These are phyloP conservation scores for Heteractis magnifica DNA, from an alignment of 92 coral and sea anemone genomes.

Conservation along the genomic window DNA sequence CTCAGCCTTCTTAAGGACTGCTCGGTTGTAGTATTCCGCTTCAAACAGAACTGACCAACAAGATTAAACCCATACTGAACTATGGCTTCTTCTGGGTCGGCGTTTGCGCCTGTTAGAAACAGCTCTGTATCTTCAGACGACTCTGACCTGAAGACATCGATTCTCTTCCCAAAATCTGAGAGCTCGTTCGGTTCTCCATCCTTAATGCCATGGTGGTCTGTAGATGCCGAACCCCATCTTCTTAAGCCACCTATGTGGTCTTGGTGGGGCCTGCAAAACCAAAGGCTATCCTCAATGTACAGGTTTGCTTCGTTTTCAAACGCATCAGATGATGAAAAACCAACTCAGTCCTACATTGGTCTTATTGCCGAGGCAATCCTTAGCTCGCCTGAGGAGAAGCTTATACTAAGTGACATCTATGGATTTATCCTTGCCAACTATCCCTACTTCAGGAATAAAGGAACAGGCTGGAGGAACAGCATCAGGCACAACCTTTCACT, in stretches of 20 bases:
- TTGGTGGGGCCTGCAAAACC: slow-evolving; percentile 30
- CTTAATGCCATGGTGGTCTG: slow-evolving; percentile 20
- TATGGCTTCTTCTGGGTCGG: slow-evolving; percentile 22
- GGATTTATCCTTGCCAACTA: slow-evolving; percentile 79
- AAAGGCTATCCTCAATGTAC: slow-evolving; percentile 3
- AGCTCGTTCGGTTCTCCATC: neutral
- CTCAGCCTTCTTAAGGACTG: neutral
- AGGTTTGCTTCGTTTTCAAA: slow-evolving; percentile 11
- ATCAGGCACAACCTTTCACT: slow-evolving; percentile 89
- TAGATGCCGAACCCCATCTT: slow-evolving; percentile 7
- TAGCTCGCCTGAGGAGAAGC: slow-evolving; percentile 88
- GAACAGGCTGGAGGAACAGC: slow-evolving; percentile 99
- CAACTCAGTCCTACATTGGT: slow-evolving; percentile 88
- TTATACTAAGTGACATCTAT: slow-evolving; percentile 91
- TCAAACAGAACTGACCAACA: neutral
- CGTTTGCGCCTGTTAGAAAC: slow-evolving; percentile 22
- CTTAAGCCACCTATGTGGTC: slow-evolving; percentile 28
- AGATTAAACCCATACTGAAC: neutral
- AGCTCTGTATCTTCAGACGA: slow-evolving; percentile 23
- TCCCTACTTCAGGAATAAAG: slow-evolving; percentile 92
- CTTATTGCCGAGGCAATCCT: slow-evolving; percentile 94
- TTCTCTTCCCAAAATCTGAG: slow-evolving; percentile 30
- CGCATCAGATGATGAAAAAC: slow-evolving; percentile 64
- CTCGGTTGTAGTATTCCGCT: neutral
- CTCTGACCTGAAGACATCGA: slow-evolving; percentile 22